phyloP scores from a whole-genome alignment of 2,888 invertebrate species.

The Diaperis boleti region DNA sequence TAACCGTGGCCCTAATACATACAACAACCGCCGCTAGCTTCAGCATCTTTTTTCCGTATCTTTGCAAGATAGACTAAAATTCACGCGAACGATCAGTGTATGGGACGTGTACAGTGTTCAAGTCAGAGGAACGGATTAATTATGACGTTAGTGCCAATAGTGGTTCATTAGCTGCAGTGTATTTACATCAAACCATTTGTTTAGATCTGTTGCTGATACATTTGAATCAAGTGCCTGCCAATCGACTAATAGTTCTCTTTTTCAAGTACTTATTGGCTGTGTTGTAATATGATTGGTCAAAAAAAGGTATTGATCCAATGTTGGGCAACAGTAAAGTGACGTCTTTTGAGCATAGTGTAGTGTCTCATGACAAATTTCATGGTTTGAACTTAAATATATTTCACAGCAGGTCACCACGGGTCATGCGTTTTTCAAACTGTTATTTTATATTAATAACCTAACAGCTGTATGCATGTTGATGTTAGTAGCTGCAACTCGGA shows the following conservation, averaged over 20 bases:
- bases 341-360: slow-evolving; percentile 27
- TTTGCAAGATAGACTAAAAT: slow-evolving; percentile 30
- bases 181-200: slow-evolving; percentile 51
- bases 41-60: slow-evolving; percentile 16
- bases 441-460: slow-evolving; percentile 49
- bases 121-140: slow-evolving; percentile 55
- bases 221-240: slow-evolving; percentile 47
- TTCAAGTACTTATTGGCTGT: slow-evolving; percentile 59
- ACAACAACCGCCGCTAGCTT: slow-evolving; percentile 61
- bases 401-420: slow-evolving; percentile 50
- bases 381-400: slow-evolving; percentile 57
- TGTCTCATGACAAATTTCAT: slow-evolving; percentile 47
- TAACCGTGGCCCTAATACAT: slow-evolving; percentile 67
- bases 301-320: slow-evolving; percentile 41
- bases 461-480: slow-evolving; percentile 42
- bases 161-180: slow-evolving; percentile 55
- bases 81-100: slow-evolving; percentile 59
- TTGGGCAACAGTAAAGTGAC: slow-evolving; percentile 29
- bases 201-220: slow-evolving; percentile 43
- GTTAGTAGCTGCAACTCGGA: slow-evolving; percentile 39
- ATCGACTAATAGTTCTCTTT: slow-evolving; percentile 43
- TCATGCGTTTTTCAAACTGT: slow-evolving; percentile 49
- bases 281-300: slow-evolving; percentile 49
- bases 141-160: slow-evolving; percentile 63
- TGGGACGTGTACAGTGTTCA: slow-evolving; percentile 59